Evolutionary conservation across 2,888 invertebrate species (phyloP).

Genomic region (Sarcophaga carnaria): DNA sequence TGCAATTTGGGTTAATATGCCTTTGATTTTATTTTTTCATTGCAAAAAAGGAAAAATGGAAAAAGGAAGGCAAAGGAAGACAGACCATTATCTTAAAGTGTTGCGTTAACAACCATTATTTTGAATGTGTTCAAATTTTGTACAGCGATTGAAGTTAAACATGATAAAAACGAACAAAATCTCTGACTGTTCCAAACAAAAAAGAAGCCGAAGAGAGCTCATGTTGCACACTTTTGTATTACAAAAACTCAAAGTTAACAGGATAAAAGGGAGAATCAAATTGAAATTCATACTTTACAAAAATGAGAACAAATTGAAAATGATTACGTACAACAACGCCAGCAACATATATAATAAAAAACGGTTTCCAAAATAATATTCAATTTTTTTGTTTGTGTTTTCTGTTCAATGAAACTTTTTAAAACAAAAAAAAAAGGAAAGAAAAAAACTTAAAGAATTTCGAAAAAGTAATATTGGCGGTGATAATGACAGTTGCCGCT

Average conservation of each 20-base stretch:
- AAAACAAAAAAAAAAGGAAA: not conserved
- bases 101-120: constrained; percentile 58
- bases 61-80: not conserved
- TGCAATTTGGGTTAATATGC: not conserved
- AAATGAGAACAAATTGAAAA: constrained; percentile 65
- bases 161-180: not conserved
- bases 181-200: not conserved
- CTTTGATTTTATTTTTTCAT: not conserved
- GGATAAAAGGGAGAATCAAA: constrained; percentile 31
- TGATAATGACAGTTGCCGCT: constrained; percentile 40
- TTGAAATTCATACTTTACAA: constrained; percentile 43
- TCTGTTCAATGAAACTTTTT: too few relatives aligned
- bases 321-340: constrained; percentile 56
- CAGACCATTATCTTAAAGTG: constrained; percentile 45
- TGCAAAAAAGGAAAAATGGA: not conserved
- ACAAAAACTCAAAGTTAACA: not conserved
- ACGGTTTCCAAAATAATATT: not conserved
- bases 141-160: constrained; percentile 21
- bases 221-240: not conserved
- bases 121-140: constrained; percentile 44
- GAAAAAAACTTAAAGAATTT: not conserved
- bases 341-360: not conserved
- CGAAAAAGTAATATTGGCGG: not conserved
- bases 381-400: not conserved
- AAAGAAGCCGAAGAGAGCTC: not conserved